These are phyloP conservation scores for Dendronephthya gigantea DNA, from an alignment of 64 coral and sea anemone species.

Conservation along the genomic window DNA sequence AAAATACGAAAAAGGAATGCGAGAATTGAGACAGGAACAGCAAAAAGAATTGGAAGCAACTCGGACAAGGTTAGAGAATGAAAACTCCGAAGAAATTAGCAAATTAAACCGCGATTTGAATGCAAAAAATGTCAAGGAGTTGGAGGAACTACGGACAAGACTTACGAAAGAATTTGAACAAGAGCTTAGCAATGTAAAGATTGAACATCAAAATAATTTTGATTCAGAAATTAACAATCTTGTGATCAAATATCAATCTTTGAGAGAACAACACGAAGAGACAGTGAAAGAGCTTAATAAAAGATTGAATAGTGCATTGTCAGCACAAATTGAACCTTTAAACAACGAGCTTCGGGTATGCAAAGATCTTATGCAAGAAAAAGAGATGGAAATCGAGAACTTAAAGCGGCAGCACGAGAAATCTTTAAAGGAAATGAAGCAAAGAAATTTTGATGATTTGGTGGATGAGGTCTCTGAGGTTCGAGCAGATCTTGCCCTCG, in stretches of 20 bases:
- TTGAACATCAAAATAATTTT: constrained; percentile 84
- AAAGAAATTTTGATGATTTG: constrained; percentile 61
- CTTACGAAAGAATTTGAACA: constrained; percentile 51
- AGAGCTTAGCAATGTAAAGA: constrained; percentile 67
- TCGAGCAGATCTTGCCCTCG: constrained; percentile 67
- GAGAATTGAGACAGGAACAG: constrained; percentile 36
- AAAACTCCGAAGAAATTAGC: constrained; percentile 55
- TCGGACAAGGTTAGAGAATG: constrained; percentile 50
- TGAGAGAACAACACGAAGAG: constrained; percentile 59
- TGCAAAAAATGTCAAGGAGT: constrained; percentile 57
- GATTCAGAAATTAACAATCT: constrained; percentile 58
- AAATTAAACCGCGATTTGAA: constrained; percentile 64
- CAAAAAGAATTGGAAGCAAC: constrained; percentile 68
- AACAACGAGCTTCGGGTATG: constrained; percentile 18
- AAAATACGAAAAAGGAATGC: constrained; percentile 47
- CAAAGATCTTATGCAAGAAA: background rate
- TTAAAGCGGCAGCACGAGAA: constrained; percentile 28
- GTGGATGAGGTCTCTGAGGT: constrained; percentile 81
- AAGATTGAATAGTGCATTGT: constrained; percentile 49
- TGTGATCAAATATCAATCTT: constrained; percentile 52
- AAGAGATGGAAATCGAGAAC: constrained; percentile 37
- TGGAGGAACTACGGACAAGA: constrained; percentile 55
- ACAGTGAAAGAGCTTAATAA: constrained; percentile 46
- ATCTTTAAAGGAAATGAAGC: constrained; percentile 30
- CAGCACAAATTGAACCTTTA: constrained; percentile 52